These are phyloP conservation scores for Stigmatopora nigra DNA, from an alignment of 2,113 vertebrate species.

Conservation along the genomic window DNA sequence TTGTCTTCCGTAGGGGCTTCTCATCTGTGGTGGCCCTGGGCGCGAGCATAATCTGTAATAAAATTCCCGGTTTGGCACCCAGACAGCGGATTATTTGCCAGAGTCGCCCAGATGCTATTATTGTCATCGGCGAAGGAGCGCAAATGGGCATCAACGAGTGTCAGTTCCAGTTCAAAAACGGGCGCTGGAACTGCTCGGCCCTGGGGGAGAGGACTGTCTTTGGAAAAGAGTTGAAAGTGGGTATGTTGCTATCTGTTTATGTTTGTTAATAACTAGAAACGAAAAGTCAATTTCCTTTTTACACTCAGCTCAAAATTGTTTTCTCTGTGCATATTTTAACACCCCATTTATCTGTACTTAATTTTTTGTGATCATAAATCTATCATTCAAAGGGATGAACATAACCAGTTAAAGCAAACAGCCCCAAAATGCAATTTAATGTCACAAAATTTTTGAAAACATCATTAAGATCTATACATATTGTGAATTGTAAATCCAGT, in stretches of 20 bases:
- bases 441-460: neutral
- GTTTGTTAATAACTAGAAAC: slow-evolving; percentile 39
- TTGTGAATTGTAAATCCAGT: neutral
- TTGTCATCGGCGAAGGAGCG: slow-evolving; percentile 95
- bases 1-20: slow-evolving; percentile 78
- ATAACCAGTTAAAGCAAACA: neutral
- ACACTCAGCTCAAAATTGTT: neutral
- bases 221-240: slow-evolving; percentile 99
- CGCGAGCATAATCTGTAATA: slow-evolving; percentile 98
- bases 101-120: slow-evolving; percentile 97
- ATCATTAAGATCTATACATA: neutral
- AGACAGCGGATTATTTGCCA: slow-evolving; percentile 97
- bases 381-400: neutral
- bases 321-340: neutral
- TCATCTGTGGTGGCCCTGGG: slow-evolving; percentile 95
- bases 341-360: neutral
- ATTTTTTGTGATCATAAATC: neutral
- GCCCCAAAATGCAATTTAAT: neutral
- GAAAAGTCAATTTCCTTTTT: neutral
- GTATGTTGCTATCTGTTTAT: slow-evolving; percentile 79
- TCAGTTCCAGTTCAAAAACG: slow-evolving; percentile 96
- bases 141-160: slow-evolving; percentile 99
- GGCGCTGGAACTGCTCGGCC: slow-evolving; percentile 98
- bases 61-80: slow-evolving; percentile 95
- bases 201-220: slow-evolving; percentile 95